phyloP scores from a whole-genome alignment of 2,113 vertebrate species.

The Phalacrocorax brasilianus region DNA sequence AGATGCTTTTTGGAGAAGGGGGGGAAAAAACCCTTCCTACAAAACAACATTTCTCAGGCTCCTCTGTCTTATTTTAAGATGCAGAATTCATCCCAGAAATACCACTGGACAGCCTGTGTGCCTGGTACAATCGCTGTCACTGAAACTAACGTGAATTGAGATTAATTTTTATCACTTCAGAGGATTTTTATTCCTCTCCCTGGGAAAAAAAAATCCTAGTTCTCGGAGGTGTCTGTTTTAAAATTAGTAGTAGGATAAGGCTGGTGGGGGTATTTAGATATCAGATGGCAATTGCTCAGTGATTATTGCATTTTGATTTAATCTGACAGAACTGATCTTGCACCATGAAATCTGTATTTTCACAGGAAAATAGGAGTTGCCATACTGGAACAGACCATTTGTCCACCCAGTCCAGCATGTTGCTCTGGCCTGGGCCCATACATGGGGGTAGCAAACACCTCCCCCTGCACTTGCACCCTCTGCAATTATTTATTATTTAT shows the following conservation, averaged over 20 bases:
- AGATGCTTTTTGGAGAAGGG: neutral
- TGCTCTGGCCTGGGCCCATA: fast-evolving
- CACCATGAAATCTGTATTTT: constrained; percentile 60
- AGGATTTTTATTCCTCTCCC: constrained; percentile 54
- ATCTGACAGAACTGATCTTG: constrained; percentile 65
- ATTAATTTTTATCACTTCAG: constrained; percentile 71
- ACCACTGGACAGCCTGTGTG: constrained; percentile 37
- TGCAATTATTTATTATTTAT: neutral
- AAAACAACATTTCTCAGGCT: neutral
- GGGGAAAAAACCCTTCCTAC: neutral
- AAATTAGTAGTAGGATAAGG: constrained; percentile 52
- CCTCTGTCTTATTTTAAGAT: constrained; percentile 34
- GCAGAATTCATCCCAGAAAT: constrained; percentile 63
- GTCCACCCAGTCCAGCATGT: neutral
- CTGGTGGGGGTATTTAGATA: constrained; percentile 57
- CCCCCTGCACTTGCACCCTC: neutral
- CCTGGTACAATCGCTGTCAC: constrained; percentile 48
- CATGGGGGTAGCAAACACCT: neutral
- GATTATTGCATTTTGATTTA: constrained; percentile 70
- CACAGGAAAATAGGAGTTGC: constrained; percentile 61
- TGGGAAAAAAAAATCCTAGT: constrained; percentile 21
- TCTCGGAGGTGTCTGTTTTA: constrained; percentile 49
- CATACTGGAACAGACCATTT: constrained; percentile 55
- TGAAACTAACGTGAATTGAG: constrained; percentile 66
- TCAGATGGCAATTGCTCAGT: constrained; percentile 58